phyloP scores from a whole-genome alignment of 2,113 vertebrate species.

The Stegastes partitus region DNA sequence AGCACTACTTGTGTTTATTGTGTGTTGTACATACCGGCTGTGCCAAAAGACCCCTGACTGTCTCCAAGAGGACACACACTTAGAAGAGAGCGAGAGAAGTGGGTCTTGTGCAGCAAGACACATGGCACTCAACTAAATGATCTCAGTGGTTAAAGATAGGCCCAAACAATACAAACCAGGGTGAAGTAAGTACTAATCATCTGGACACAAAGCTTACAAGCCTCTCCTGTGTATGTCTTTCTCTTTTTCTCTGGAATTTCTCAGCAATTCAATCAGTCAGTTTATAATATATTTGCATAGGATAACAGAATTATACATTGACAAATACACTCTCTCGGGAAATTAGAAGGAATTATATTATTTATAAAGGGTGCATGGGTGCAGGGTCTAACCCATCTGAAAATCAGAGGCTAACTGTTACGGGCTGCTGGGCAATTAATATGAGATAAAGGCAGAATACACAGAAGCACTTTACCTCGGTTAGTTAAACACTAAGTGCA shows the following conservation, averaged over 20 bases:
- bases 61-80: constrained; percentile 62
- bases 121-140: constrained; percentile 41
- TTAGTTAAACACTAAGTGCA: constrained; percentile 5
- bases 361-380: background rate
- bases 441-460: background rate
- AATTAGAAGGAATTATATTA: constrained; percentile 39
- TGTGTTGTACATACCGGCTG: constrained; percentile 68
- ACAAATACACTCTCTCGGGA: constrained; percentile 37
- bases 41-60: constrained; percentile 67
- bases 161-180: constrained; percentile 37
- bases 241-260: constrained; percentile 26
- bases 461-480: background rate
- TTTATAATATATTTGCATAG: constrained; percentile 28
- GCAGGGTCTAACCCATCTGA: constrained; percentile 5
- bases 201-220: constrained; percentile 15
- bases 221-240: background rate
- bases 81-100: constrained; percentile 3
- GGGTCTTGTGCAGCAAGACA: constrained; percentile 19
- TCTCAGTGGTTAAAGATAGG: constrained; percentile 42
- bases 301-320: background rate
- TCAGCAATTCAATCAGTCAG: constrained; percentile 10
- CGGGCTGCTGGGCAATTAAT: background rate
- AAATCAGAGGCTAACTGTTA: constrained; percentile 4
- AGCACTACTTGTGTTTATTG: constrained; percentile 76
- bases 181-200: constrained; percentile 44